Base-by-base conservation (phyloP, 2,113 vertebrate genomes). In the Crotalus helleri region DNA sequence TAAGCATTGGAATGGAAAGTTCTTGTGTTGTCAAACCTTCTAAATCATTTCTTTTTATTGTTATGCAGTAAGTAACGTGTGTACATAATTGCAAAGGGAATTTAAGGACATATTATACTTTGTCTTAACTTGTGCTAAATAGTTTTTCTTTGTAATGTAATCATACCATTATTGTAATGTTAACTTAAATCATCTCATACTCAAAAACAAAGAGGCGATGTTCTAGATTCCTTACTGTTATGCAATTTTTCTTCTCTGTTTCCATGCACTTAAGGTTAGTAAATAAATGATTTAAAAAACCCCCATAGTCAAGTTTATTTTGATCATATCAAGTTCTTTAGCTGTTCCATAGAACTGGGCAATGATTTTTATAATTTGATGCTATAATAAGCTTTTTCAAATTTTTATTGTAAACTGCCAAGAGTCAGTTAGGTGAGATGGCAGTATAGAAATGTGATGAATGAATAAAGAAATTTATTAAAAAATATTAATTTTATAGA, bases 171-270 rank as follows among this genome's bases (percentile, higher is more conserved):
- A 94, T 95, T 90, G 91, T 92, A 94, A 89, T 74, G 29, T 55
- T 95, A 93, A 95, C 44, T 92, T 93, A 93, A 94, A 87, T 93
- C 94, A 93, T 88, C 74, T 87, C 85, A 90, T 49, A 7, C 57
- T 94, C 55, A 86, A 88, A 96, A 88, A 61, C 59, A 94, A 96
- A 93, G 86, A 94, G 49, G 94, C 93, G 91, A 46, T 93, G 49
- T 90, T 93, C 94, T 94, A 94, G 91, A 96, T 93, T 96, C 92
- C 87, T 93, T 87, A 91, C 87, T 93, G 87, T 93, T 93, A 92
- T 88, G 59, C 92, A 93, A 58, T 95, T 24, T 54, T 88, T 69
- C 33, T 49, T 94, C 54, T 90, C 46, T 57, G 13, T n/a, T 23
- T n/a, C 85, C 29, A 59, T 69, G 46, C 91, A 87, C 85, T 94